Percentiles rank a stretch among this genome's conserved stretches.
Conservation (phyloP, 2,888 invertebrate genomes). For the Crocallis elinguaria region DNA sequence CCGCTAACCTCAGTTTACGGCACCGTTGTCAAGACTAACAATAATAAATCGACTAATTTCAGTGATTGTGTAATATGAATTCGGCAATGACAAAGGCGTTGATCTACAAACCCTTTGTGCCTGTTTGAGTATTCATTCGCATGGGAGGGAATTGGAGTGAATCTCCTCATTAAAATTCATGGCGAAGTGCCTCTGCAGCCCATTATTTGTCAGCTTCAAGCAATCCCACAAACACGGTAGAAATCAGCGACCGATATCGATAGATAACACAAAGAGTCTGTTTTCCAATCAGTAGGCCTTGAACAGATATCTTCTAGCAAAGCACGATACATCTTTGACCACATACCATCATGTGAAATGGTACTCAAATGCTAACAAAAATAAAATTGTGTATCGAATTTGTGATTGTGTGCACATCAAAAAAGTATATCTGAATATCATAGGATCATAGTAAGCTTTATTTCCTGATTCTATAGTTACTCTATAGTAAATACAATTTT, state of each 20-base stretch:
- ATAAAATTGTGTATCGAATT: no score
- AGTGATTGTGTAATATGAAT: constrained; percentile 14
- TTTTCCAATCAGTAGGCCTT: no score
- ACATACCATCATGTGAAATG: no score
- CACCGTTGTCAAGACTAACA: neutral
- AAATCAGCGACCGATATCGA: neutral
- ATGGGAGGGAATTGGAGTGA: constrained; percentile 57
- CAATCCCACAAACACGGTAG: constrained; percentile 33
- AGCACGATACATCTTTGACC: no score
- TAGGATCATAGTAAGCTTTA: no score
- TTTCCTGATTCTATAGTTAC: no score
- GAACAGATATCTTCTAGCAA: no score
- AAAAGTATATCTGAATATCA: no score
- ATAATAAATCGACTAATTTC: constrained; percentile 2
- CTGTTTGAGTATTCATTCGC: constrained; percentile 56
- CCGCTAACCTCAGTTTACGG: neutral
- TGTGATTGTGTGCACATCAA: no score
- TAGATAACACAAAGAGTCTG: no score
- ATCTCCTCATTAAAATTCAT: constrained; percentile 65
- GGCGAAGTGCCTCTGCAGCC: constrained; percentile 52
- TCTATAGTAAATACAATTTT: no score
- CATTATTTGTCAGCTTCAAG: constrained; percentile 56
- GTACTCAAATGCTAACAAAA: no score
- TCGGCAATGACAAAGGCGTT: constrained; percentile 45
- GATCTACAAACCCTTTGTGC: constrained; percentile 57